Conservation (phyloP, 1,140 invertebrate species). For the Papilio polytes region DNA sequence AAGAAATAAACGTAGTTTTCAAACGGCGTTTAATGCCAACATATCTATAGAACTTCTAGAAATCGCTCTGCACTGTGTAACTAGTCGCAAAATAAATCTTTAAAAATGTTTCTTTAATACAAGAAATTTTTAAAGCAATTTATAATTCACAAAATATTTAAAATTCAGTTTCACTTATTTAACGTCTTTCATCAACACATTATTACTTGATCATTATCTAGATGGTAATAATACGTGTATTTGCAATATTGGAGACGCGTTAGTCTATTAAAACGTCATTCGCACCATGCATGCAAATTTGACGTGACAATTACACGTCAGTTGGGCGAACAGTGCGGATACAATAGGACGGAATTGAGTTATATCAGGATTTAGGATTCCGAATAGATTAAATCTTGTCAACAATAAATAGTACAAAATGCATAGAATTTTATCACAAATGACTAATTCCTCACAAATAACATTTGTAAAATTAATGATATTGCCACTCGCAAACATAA, state of each 20-base stretch:
- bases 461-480: too few species aligned
- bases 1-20: neutral
- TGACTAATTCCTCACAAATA: too few species aligned
- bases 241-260: neutral
- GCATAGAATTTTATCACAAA: too few species aligned
- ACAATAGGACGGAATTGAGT: neutral
- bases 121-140: too few species aligned
- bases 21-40: neutral
- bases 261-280: slow-evolving; percentile 2
- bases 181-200: neutral
- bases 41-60: too few species aligned
- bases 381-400: neutral
- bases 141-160: too few species aligned
- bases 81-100: too few species aligned
- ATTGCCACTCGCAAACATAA: too few species aligned
- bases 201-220: neutral
- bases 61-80: too few species aligned
- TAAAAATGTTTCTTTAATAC: too few species aligned
- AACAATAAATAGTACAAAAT: too few species aligned
- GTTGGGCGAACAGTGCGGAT: neutral
- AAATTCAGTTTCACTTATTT: too few species aligned
- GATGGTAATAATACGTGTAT: neutral
- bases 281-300: neutral
- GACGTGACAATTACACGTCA: neutral
- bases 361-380: neutral